A percentile compares a stretch with the other conserved stretches of the same genome.
Evolutionary conservation across 1,140 invertebrate genomes (phyloP).

Genomic region (Pentalonia nigronervosa): DNA sequence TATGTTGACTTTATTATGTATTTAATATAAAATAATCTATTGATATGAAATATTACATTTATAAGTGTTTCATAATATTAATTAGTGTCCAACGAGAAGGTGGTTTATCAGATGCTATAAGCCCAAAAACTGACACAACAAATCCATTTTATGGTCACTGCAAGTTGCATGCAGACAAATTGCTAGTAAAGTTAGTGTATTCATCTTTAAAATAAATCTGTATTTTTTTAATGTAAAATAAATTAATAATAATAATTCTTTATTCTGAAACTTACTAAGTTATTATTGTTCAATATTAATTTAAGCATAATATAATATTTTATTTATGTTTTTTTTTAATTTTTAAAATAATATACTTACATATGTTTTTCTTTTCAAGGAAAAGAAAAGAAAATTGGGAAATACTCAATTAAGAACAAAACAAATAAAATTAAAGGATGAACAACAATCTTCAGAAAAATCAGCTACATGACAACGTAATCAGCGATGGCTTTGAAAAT

Average conservation of each 20-base stretch:
- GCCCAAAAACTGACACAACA: slow-evolving; percentile 91
- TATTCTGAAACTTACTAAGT: background rate
- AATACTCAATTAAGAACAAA: slow-evolving; percentile 85
- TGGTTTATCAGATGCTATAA: slow-evolving; percentile 88
- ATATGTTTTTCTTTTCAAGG: slow-evolving; percentile 61
- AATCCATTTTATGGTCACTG: slow-evolving; percentile 98
- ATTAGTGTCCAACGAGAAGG: slow-evolving; percentile 91
- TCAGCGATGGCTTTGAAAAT: slow-evolving; percentile 78
- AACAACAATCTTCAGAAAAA: slow-evolving; percentile 67
- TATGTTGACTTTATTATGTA: background rate
- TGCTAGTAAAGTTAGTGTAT: slow-evolving; percentile 69
- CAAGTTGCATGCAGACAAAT: slow-evolving; percentile 87
- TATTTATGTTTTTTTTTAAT: background rate
- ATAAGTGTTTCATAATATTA: slow-evolving; percentile 61
- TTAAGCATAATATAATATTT: too few species aligned
- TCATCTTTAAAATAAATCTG: background rate
- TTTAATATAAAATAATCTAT: slow-evolving; percentile 24
- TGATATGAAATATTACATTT: background rate
- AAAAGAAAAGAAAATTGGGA: slow-evolving; percentile 84
- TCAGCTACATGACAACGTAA: slow-evolving; percentile 77
- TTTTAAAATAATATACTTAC: background rate
- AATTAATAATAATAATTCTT: background rate
- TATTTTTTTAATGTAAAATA: background rate
- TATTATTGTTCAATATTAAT: background rate
- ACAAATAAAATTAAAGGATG: slow-evolving; percentile 69